A percentile compares a stretch with the other conserved stretches of the same genome.
These are phyloP conservation scores for Crocidura indochinensis DNA, from an alignment of 2,797 vertebrate genomes.

Conservation along the genomic window DNA sequence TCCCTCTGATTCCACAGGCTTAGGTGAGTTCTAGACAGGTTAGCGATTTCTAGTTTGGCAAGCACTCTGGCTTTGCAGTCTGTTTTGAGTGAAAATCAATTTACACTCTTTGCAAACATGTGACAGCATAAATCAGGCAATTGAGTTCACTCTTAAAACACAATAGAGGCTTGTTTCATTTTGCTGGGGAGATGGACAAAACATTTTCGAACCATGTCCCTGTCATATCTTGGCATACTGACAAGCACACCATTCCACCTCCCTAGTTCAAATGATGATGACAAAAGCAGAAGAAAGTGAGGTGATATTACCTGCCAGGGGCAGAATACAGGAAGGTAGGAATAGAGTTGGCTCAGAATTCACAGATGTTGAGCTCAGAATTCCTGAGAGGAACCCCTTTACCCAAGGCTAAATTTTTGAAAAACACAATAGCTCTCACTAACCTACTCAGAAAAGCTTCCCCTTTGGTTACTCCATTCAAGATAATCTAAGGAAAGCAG, in stretches of 20 bases:
- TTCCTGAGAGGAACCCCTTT: not conserved
- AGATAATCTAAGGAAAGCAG: conserved; percentile 15
- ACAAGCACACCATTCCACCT: conserved; percentile 27
- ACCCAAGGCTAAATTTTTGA: not conserved
- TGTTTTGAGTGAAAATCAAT: conserved; percentile 82
- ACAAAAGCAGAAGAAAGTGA: conserved; percentile 59
- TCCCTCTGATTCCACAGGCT: conserved; percentile 65
- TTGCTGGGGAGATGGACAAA: conserved; percentile 59
- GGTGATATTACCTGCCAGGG: not conserved
- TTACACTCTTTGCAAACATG: conserved; percentile 85
- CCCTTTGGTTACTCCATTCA: conserved; percentile 53
- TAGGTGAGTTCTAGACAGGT: conserved; percentile 80
- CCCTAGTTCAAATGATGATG: conserved; percentile 46
- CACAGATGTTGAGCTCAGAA: not conserved
- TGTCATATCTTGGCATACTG: conserved; percentile 16
- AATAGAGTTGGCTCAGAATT: not conserved
- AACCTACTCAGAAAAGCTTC: conserved; percentile 12
- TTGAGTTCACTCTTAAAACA: conserved; percentile 78
- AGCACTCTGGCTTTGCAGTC: conserved; percentile 79
- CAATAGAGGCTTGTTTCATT: conserved; percentile 75
- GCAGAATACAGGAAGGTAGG: not conserved
- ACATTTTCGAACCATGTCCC: conserved; percentile 36
- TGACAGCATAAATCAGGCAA: conserved; percentile 84
- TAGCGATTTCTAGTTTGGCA: conserved; percentile 83
- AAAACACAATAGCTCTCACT: not conserved